phyloP scores from a whole-genome alignment of 1,140 invertebrate species.

The Theocolax elegans region DNA sequence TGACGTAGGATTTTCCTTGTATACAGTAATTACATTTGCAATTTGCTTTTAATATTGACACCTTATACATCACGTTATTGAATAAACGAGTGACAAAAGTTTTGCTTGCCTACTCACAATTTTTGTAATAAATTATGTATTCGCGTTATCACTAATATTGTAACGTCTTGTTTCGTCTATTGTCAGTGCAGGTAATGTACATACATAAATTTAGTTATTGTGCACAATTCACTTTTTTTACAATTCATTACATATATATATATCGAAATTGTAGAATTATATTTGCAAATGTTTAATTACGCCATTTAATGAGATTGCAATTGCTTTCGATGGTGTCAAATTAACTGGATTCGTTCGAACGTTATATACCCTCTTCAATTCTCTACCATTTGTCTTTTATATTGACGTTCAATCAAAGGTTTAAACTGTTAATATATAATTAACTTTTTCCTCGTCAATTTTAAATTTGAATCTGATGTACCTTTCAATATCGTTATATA shows the following conservation, averaged over 20 bases:
- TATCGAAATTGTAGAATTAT: too few species aligned
- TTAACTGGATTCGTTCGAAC: not conserved
- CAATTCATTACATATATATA: too few species aligned
- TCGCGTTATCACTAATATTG: too few species aligned
- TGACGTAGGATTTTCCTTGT: not conserved
- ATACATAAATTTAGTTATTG: not conserved
- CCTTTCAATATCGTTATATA: too few species aligned
- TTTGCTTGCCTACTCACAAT: conserved; percentile 9
- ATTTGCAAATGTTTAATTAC: conserved; percentile 16
- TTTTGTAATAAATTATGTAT: too few species aligned
- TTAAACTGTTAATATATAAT: not conserved
- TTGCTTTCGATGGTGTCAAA: not conserved
- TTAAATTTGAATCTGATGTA: not conserved
- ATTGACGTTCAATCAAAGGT: too few species aligned
- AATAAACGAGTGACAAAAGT: conserved; percentile 20
- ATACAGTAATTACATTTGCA: conserved; percentile 31
- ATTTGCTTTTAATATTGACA: conserved; percentile 15
- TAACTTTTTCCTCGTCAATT: not conserved
- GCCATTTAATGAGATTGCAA: not conserved
- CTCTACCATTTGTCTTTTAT: not conserved
- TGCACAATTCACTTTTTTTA: too few species aligned
- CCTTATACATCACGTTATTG: conserved; percentile 19
- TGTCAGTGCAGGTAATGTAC: conserved; percentile 4
- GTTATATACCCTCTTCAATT: too few species aligned
- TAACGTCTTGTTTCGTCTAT: too few species aligned